phyloP scores from a whole-genome alignment of 2,113 vertebrate species.

The Marmota monax region DNA sequence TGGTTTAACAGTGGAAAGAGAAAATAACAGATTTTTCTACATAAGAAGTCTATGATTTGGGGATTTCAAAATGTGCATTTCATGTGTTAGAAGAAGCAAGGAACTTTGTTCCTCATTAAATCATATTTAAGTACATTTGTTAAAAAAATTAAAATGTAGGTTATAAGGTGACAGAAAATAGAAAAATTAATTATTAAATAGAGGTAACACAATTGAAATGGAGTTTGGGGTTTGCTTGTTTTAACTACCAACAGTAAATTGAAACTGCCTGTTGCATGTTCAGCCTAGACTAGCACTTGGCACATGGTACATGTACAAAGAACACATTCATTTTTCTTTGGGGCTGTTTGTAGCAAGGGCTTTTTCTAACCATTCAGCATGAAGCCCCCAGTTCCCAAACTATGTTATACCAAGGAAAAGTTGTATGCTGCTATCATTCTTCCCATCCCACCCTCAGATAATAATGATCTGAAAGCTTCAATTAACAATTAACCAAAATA shows the following conservation, averaged over 20 bases:
- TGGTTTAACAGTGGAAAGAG: background rate
- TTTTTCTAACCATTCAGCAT: background rate
- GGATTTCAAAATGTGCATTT: background rate
- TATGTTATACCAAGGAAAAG: background rate
- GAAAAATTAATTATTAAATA: background rate
- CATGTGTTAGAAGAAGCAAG: background rate
- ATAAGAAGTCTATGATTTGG: background rate
- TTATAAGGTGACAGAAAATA: slow-evolving; percentile 21
- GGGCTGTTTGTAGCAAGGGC: background rate
- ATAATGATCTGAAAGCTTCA: background rate
- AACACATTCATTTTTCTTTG: background rate
- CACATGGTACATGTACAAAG: no score
- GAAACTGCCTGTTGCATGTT: background rate
- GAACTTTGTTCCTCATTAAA: background rate
- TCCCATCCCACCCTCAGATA: background rate
- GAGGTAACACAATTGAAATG: background rate
- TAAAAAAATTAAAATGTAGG: background rate
- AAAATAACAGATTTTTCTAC: background rate
- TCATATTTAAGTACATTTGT: background rate
- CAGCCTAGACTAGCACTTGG: background rate
- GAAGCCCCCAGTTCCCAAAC: background rate
- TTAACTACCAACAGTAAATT: background rate
- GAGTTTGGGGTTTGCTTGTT: background rate
- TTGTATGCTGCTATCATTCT: background rate
- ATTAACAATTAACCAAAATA: background rate